Percentiles rank a stretch among this genome's conserved stretches.
These are phyloP conservation scores for Polypedilum vanderplanki DNA, from an alignment of 1,140 invertebrate species.

Conservation along the genomic window DNA sequence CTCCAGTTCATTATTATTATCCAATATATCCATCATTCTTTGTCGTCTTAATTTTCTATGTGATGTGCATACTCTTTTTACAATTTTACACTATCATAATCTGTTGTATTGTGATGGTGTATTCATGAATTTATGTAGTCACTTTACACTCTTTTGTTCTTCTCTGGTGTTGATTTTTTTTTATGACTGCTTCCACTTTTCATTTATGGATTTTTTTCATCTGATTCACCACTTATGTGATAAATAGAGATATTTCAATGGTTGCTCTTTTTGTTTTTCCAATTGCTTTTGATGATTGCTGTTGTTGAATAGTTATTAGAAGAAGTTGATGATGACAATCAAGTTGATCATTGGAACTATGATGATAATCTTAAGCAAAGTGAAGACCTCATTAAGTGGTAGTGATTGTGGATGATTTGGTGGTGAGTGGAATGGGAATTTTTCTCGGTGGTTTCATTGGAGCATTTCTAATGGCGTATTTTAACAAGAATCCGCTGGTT, in stretches of 20 bases:
- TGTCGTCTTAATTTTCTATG: conserved; percentile 42
- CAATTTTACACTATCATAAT: conserved; percentile 28
- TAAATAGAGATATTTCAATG: conserved; percentile 56
- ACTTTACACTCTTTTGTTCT: conserved; percentile 33
- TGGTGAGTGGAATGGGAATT: conserved; percentile 74
- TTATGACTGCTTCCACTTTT: conserved; percentile 44
- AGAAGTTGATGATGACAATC: conserved; percentile 5
- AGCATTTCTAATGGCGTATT: conserved; percentile 43
- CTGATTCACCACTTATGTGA: conserved; percentile 44
- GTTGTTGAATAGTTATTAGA: neutral
- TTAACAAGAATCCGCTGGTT: conserved; percentile 34
- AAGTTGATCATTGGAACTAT: conserved; percentile 22
- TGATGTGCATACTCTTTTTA: conserved; percentile 34
- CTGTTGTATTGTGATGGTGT: neutral
- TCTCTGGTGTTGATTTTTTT: neutral
- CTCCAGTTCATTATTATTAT: neutral
- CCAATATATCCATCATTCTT: conserved; percentile 34
- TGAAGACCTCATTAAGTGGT: neutral
- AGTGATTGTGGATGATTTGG: conserved; percentile 41
- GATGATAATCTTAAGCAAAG: conserved; percentile 41
- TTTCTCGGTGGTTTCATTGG: conserved; percentile 81
- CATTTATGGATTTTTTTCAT: neutral
- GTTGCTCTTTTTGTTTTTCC: conserved; percentile 46
- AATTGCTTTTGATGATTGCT: conserved; percentile 40
- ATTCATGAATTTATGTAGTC: conserved; percentile 53